phyloP scores from a whole-genome alignment of 2,797 vertebrate species.

The Hippocampus kuda region DNA sequence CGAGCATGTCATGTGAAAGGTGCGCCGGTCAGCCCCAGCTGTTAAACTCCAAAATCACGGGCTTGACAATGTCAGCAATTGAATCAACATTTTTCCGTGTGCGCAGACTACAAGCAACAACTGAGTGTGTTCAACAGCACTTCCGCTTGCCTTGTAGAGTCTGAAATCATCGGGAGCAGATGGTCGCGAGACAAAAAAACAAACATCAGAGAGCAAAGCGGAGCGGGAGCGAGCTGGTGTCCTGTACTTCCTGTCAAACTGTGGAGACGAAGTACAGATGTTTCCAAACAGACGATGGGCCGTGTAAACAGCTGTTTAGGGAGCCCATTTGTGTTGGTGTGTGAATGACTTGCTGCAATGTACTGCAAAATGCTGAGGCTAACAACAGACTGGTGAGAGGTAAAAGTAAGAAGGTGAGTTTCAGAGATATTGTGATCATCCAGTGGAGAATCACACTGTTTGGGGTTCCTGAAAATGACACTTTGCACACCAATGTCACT shows the following conservation, averaged over 20 bases:
- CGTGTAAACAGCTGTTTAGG: conserved; percentile 68
- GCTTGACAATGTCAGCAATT: background rate
- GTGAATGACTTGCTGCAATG: conserved; percentile 58
- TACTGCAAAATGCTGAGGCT: conserved; percentile 16
- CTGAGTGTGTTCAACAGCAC: conserved; percentile 10
- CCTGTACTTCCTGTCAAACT: conserved; percentile 78
- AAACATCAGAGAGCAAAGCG: conserved; percentile 64
- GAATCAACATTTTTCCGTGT: conserved; percentile 3
- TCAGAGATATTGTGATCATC: background rate
- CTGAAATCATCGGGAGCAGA: conserved; percentile 80
- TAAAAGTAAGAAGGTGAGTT: background rate
- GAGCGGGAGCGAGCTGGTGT: conserved; percentile 61
- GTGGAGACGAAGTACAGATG: conserved; percentile 84
- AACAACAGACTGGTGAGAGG: background rate
- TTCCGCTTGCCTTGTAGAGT: conserved; percentile 26
- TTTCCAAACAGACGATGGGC: conserved; percentile 70
- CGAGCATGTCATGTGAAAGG: conserved; percentile 27
- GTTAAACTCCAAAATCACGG: background rate
- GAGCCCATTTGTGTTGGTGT: conserved; percentile 67
- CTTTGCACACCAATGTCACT: conserved; percentile 9
- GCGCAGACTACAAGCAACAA: background rate
- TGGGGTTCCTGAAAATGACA: background rate
- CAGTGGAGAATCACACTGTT: background rate
- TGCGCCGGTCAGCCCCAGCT: background rate
- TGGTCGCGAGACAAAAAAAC: conserved; percentile 71